Evolutionary conservation across 2,113 vertebrate species (phyloP).

Genomic region (Abramis brama): DNA sequence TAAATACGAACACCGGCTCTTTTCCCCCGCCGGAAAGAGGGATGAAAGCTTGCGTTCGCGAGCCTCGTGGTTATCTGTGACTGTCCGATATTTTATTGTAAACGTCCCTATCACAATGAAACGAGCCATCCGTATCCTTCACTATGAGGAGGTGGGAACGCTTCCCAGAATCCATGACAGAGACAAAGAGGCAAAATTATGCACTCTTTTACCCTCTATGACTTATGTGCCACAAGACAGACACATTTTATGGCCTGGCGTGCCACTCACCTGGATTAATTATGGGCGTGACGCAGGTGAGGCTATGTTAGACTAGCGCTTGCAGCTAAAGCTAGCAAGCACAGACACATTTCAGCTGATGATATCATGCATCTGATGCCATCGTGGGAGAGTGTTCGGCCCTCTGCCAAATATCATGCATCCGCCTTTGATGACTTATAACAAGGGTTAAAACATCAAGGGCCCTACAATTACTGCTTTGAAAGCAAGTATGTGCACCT

Average conservation of each 20-base stretch:
- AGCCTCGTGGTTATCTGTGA: slow-evolving; percentile 51
- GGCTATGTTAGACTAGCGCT: slow-evolving; percentile 35
- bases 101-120: slow-evolving; percentile 60
- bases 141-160: slow-evolving; percentile 41
- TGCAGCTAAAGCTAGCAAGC: slow-evolving; percentile 44
- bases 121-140: slow-evolving; percentile 58
- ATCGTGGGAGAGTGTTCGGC: slow-evolving; percentile 29
- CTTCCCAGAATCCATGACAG: slow-evolving; percentile 22
- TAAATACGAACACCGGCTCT: slow-evolving; percentile 63
- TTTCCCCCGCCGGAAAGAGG: slow-evolving; percentile 8
- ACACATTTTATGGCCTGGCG: background rate
- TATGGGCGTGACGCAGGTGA: slow-evolving; percentile 32
- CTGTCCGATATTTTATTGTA: slow-evolving; percentile 61
- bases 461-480: slow-evolving; percentile 33
- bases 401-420: slow-evolving; percentile 35
- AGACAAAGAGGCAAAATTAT: slow-evolving; percentile 48
- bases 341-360: slow-evolving; percentile 34
- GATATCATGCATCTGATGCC: slow-evolving; percentile 47
- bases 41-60: slow-evolving; percentile 7
- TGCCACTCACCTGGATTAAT: slow-evolving; percentile 40
- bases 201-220: slow-evolving; percentile 25
- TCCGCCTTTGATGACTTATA: slow-evolving; percentile 26
- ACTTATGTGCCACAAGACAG: slow-evolving; percentile 28
- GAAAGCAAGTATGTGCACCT: background rate
- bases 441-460: slow-evolving; percentile 31